Conservation (phyloP, 2,797 vertebrate species). For the Hypotaenidia philippensis region DNA sequence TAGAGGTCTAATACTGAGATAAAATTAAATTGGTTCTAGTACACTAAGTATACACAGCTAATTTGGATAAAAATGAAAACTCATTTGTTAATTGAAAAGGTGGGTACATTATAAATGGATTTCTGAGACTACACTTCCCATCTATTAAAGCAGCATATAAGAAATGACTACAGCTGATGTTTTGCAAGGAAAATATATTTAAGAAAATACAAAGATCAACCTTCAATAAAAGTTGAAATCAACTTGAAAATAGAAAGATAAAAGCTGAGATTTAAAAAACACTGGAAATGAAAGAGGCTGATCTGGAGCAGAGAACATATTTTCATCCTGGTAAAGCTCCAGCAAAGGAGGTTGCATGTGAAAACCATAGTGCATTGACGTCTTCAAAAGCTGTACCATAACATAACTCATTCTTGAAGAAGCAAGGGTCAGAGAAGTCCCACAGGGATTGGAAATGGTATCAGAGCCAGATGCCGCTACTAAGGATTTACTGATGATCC, state of each 20-base stretch:
- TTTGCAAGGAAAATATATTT: neutral
- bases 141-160: neutral
- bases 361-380: neutral
- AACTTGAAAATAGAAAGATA: neutral
- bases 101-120: neutral
- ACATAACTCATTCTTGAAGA: neutral
- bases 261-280: neutral
- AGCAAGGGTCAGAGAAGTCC: neutral
- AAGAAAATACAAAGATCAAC: neutral
- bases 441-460: neutral
- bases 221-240: neutral
- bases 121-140: neutral
- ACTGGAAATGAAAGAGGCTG: neutral
- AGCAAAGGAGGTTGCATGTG: neutral
- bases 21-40: neutral
- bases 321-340: neutral
- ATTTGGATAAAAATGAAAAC: neutral
- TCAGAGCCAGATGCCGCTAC: neutral
- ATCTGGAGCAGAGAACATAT: neutral
- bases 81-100: neutral
- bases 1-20: neutral
- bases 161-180: neutral
- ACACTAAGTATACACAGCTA: neutral
- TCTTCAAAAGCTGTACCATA: neutral
- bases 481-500: neutral